Base-by-base conservation (phyloP, 2,888 invertebrate genomes). In the Cosmopolites sordidus region DNA sequence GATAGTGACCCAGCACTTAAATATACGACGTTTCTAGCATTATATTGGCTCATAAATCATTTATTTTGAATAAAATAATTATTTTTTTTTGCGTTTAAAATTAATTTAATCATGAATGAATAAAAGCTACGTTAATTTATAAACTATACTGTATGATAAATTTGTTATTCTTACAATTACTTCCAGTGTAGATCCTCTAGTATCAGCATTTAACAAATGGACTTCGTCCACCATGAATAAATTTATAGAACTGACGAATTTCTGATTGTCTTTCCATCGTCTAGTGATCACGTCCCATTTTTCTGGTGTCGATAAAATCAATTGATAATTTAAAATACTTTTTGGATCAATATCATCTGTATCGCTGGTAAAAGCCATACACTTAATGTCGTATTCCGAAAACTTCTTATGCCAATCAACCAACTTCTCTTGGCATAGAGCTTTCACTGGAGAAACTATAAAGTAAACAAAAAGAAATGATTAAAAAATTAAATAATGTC, bases 261-360 rank as follows among this genome's bases (percentile, higher is more conserved):
- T 72, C 51, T 77, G 76, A 66, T 86, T 81, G 64, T 87, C 86
- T 58, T 79, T 79, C 87, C 87, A 89, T 56, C 81, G 78, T 51
- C 90, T 78, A 0, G 89, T 89, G 61, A 90, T 67, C 62, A 86
- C 84, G 70, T 91, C 90, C 89, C 89, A 90, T 73, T 90, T 90
- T 72, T 90, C 90, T 0, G 90, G 90, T 0, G 91, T 91, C 2
- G 89, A 88, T 64, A 89, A 80, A 62, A 90, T 82, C 43, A 86
- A 73, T 65, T 87, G 80, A 53, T 73, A 74, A 55, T 74, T 62
- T 16, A 64, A 57, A 4, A 77, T 63, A 42, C 58, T 59, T 33
- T 72, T 66, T 48, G 82, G 80, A 62, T 87, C 84, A 5, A 82
- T 76, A 9, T 75, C 65, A 49, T 87, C 83, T n/a, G 82, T 83